phyloP scores from a whole-genome alignment of 2,888 invertebrate genomes.

The Slavum lentiscoides region DNA sequence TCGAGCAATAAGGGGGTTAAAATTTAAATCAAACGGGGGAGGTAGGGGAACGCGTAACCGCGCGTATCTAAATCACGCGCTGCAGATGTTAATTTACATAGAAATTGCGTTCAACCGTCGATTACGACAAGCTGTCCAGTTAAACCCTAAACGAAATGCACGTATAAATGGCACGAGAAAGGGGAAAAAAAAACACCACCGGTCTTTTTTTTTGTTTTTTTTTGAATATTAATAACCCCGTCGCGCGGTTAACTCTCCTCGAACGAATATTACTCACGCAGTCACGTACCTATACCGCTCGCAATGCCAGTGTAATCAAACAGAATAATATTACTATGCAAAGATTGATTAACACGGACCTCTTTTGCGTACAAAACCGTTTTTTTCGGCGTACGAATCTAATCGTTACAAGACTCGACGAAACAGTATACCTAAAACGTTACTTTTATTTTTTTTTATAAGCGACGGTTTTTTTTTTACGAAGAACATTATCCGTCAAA shows the following conservation, averaged over 20 bases:
- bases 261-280: neutral
- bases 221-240: constrained; percentile 13
- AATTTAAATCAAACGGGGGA: neutral
- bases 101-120: constrained; percentile 31
- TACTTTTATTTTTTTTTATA: too few species aligned
- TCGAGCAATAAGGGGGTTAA: neutral
- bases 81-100: constrained; percentile 44
- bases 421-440: too few species aligned
- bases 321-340: neutral
- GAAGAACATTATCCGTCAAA: too few species aligned
- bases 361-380: too few species aligned
- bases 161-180: too few species aligned
- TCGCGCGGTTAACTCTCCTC: neutral
- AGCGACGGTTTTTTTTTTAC: too few species aligned
- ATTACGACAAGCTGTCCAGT: constrained; percentile 42
- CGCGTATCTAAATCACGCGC: neutral
- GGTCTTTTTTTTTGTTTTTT: neutral
- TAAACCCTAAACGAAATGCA: constrained; percentile 18
- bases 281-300: neutral
- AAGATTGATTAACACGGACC: neutral
- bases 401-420: too few species aligned
- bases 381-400: too few species aligned
- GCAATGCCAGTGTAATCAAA: neutral
- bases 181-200: constrained; percentile 1
- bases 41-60: neutral